Conservation (phyloP, 2,113 vertebrate species). For the Hydrolagus affinis region DNA sequence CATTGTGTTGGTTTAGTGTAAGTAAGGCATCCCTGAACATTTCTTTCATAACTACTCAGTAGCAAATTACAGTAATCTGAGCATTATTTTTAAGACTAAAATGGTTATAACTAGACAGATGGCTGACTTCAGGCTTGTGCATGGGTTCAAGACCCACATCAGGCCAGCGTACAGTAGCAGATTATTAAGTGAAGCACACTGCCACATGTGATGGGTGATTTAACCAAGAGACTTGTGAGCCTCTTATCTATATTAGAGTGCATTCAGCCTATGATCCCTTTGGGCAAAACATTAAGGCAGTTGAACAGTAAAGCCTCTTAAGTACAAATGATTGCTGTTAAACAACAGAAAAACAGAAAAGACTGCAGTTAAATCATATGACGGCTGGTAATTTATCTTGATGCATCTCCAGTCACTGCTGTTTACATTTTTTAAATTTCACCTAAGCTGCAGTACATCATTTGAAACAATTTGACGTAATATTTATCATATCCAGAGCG, state of each 20-base stretch:
- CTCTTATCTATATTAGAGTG: conserved; percentile 3
- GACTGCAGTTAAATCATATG: background rate
- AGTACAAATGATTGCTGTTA: conserved; percentile 26
- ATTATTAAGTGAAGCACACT: conserved; percentile 9
- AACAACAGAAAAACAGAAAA: background rate
- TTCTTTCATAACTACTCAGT: background rate
- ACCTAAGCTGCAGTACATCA: background rate
- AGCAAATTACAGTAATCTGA: background rate
- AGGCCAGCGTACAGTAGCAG: background rate
- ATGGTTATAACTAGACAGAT: conserved; percentile 25
- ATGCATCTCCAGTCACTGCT: background rate
- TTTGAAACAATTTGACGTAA: background rate
- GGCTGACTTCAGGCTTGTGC: background rate
- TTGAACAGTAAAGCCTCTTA: conserved; percentile 3
- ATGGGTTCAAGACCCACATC: conserved; percentile 8
- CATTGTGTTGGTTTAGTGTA: too few species aligned
- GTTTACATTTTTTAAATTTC: background rate
- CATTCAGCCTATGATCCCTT: conserved; percentile 14
- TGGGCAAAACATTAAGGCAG: conserved; percentile 6
- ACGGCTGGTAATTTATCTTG: background rate
- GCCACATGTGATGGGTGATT: conserved; percentile 23
- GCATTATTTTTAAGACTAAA: background rate
- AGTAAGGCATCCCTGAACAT: background rate
- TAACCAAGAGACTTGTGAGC: background rate
- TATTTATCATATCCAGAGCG: background rate